Evolutionary conservation across 1,140 invertebrate genomes (phyloP), one percentile per base, ranked within the genome.

Genomic region (Drosophila oshimai): DNA sequence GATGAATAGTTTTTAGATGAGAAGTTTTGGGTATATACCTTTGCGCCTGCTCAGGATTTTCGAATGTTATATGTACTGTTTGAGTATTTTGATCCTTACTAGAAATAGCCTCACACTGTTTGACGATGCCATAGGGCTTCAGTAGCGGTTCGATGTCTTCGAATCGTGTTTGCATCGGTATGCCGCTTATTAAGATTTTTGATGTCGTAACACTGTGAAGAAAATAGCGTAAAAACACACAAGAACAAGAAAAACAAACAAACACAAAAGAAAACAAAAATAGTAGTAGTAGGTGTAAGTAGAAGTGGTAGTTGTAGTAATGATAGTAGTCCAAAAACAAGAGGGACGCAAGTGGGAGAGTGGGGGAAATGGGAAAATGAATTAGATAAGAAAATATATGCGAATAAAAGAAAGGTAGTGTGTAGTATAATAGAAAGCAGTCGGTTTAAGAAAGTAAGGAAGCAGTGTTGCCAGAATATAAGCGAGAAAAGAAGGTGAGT

Each of bases 111-210:
- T 98, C 97, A 92, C 95, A 95, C 91, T 95, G 94, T 90, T 96
- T 94, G 90, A 97, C 94, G 83, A 93, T 94, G 91, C 96, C 97
- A 91, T 96, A 96, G 86, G 93, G 94, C 78, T 93, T 93, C 67
- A 98, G 93, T 70, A 98, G 93, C 65, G 94, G 93, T 92, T 97
- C 95, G 91, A 98, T 94, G 92, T 98, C 96, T 91, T 97, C 96
- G 91, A 95, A 94, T 90, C 94, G 94, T 69, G 94, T 93, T 92
- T 97, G 95, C 74, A 93, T 92, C 70, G 96, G 95, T 89, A 98
- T 93, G 91, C 97, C 97, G 92, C 95, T 96, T 92, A 98, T 95
- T 80, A 97, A 93, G 78, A 98, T 94, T 92, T 96, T 96, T 90
- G 94, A 94, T 71, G 94, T 94, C 61, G 94, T 94, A 91, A 95